Evolutionary conservation across 2,797 vertebrate genomes (phyloP).

Genomic region (Sarcophilus harrisii): DNA sequence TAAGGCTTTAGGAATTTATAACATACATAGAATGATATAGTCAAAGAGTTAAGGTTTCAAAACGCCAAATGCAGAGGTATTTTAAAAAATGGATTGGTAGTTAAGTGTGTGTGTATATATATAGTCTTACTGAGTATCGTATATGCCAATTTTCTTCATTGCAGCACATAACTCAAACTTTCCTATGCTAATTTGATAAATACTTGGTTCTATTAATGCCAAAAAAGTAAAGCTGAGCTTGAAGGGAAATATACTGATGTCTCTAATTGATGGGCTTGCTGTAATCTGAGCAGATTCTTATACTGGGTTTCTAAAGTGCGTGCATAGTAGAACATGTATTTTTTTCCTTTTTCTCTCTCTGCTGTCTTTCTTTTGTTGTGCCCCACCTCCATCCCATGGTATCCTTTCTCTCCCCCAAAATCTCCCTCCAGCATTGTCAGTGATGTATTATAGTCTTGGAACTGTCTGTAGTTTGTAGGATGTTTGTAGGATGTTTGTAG

Average conservation of each 20-base stretch:
- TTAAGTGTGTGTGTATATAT: constrained; percentile 11
- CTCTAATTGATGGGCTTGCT: constrained; percentile 78
- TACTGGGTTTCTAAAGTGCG: constrained; percentile 85
- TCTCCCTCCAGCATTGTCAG: constrained; percentile 74
- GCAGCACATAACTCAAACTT: constrained; percentile 27
- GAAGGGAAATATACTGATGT: constrained; percentile 63
- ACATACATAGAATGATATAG: constrained; percentile 71
- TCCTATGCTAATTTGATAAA: constrained; percentile 55
- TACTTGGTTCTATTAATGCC: constrained; percentile 55
- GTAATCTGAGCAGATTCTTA: constrained; percentile 83
- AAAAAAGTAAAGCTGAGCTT: constrained; percentile 62
- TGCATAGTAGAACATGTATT: constrained; percentile 75
- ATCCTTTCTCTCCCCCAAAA: background rate
- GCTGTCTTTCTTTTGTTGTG: background rate
- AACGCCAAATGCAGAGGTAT: constrained; percentile 70
- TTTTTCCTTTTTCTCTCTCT: constrained; percentile 67
- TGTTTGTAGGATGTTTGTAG: constrained; percentile 52
- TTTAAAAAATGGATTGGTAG: too few relatives aligned
- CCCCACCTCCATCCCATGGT: constrained; percentile 28
- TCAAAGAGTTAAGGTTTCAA: constrained; percentile 79
- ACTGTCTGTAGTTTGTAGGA: constrained; percentile 78
- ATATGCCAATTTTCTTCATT: constrained; percentile 69
- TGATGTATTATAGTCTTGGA: constrained; percentile 85
- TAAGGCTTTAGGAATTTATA: constrained; percentile 71
- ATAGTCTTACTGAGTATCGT: constrained; percentile 75